Conservation (phyloP, 2,888 invertebrate species). For the Crepidodera aurea region DNA sequence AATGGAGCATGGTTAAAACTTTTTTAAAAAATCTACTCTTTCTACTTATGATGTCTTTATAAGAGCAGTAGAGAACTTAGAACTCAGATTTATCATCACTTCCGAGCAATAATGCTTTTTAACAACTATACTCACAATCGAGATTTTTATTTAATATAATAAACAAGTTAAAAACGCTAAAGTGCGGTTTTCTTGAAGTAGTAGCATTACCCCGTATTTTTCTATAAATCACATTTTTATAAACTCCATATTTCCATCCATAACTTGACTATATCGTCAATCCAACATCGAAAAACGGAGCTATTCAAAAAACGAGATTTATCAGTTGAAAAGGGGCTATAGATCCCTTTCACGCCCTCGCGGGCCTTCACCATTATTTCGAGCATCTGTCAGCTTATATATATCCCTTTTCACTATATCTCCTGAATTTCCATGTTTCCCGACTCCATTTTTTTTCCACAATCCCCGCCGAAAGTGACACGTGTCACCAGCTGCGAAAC, state of each 20-base stretch:
- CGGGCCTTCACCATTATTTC: conserved; percentile 16
- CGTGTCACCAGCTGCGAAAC: conserved; percentile 31
- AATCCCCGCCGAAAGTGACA: conserved; percentile 21
- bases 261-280: background rate
- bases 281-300: background rate
- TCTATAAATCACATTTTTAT: background rate
- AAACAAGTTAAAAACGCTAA: too few relatives aligned
- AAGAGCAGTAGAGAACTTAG: too few relatives aligned
- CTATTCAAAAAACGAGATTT: conserved; percentile 10
- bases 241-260: background rate
- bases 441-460: conserved; percentile 9
- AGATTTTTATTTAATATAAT: too few relatives aligned
- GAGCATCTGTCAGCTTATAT: conserved; percentile 23
- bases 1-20: too few relatives aligned
- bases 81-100: too few relatives aligned
- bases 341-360: conserved; percentile 1
- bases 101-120: too few relatives aligned
- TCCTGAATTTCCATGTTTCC: conserved; percentile 14
- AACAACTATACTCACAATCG: too few relatives aligned
- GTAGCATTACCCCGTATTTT: too few relatives aligned
- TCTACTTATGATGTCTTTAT: too few relatives aligned
- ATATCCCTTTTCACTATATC: conserved; percentile 15
- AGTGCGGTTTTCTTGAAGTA: too few relatives aligned
- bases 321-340: conserved; percentile 10
- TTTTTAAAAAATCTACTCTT: too few relatives aligned